These are phyloP conservation scores for Beaufortia kweichowensis DNA, from an alignment of 2,113 vertebrate species.

Conservation along the genomic window DNA sequence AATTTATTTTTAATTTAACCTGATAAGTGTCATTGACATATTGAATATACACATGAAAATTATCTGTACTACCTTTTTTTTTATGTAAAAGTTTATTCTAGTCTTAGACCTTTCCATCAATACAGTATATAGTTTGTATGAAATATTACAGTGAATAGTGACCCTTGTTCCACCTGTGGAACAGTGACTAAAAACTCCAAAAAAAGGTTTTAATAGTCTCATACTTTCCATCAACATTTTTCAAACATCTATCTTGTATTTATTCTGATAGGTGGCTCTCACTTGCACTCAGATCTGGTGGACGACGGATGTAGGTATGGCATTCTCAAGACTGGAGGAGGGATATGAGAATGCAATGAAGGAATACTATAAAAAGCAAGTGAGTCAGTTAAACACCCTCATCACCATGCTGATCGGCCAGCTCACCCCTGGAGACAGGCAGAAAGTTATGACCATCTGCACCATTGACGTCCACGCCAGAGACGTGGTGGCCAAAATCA, in stretches of 20 bases:
- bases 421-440: conserved; percentile 86
- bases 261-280: conserved; percentile 81
- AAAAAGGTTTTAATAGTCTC: no score
- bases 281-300: conserved; percentile 97
- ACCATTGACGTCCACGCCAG: conserved; percentile 95
- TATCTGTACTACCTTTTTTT: no score
- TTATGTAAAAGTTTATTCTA: no score
- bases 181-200: no score
- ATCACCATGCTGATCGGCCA: conserved; percentile 89
- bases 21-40: no score
- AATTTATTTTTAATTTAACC: no score
- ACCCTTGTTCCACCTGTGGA: no score
- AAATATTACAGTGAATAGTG: no score
- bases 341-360: conserved; percentile 90
- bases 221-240: no score
- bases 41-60: no score
- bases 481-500: conserved; percentile 93
- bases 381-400: conserved; percentile 89
- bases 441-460: conserved; percentile 97
- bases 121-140: no score
- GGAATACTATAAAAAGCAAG: conserved; percentile 93
- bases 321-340: conserved; percentile 88
- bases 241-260: background rate
- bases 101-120: no score
- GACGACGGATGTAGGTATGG: conserved; percentile 88